Conservation (phyloP, 2,113 vertebrate species). For the Microtus richardsoni region DNA sequence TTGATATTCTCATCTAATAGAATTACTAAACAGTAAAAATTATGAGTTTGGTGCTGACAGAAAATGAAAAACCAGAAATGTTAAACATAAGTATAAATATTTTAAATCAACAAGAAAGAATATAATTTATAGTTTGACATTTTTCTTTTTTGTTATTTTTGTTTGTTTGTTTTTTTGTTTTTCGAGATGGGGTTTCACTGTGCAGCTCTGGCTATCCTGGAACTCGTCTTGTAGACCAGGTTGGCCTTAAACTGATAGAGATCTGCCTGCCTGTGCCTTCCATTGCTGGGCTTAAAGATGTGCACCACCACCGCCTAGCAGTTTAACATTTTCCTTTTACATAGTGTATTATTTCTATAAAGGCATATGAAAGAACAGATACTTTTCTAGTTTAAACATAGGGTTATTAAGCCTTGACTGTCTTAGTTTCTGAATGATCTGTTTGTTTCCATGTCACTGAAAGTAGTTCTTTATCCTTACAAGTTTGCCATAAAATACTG, state of each 20-base stretch:
- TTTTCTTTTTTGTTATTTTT: not conserved
- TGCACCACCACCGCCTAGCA: too few relatives aligned
- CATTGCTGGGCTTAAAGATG: too few relatives aligned
- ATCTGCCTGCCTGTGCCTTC: too few relatives aligned
- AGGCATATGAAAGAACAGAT: constrained; percentile 38
- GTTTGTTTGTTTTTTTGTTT: too few relatives aligned
- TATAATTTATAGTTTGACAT: constrained; percentile 34
- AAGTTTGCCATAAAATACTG: constrained; percentile 32
- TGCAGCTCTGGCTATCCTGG: too few relatives aligned
- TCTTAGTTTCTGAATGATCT: not conserved
- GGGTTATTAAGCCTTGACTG: not conserved
- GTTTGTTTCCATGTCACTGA: constrained; percentile 32
- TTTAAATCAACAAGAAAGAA: constrained; percentile 34
- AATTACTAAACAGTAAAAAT: not conserved
- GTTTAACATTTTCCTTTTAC: constrained; percentile 36
- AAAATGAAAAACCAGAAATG: not conserved
- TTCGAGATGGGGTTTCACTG: too few relatives aligned
- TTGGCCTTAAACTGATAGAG: too few relatives aligned
- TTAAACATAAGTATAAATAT: not conserved
- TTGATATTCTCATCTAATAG: constrained; percentile 10
- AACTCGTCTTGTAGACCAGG: too few relatives aligned
- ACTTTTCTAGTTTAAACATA: not conserved
- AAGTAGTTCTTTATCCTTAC: not conserved
- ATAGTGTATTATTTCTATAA: constrained; percentile 25
- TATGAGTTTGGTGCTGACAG: not conserved